Percentiles rank a stretch among this genome's conserved stretches.
Conservation (phyloP, 2,113 vertebrate genomes). For the Sorex araneus region DNA sequence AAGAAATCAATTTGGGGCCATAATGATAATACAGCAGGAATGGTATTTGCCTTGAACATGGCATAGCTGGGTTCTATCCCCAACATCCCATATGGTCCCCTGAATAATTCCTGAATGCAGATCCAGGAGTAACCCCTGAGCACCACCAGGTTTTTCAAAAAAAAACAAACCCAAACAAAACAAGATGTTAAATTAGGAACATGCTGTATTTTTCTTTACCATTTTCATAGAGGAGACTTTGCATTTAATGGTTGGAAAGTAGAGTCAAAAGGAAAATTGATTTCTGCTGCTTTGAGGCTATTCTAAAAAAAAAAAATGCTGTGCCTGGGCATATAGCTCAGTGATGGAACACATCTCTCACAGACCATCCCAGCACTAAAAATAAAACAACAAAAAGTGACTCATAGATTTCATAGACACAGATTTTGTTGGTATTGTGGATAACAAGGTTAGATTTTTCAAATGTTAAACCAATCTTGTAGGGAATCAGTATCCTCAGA, state of each 20-base stretch:
- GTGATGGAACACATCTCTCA: no score
- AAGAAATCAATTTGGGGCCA: neutral
- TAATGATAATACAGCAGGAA: no score
- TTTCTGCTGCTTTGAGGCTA: conserved; percentile 52
- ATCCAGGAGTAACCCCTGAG: no score
- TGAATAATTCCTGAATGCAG: no score
- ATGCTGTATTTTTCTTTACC: neutral
- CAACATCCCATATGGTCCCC: no score
- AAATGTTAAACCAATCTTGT: neutral
- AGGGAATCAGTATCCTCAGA: neutral
- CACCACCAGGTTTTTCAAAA: no score
- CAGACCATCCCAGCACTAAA: no score
- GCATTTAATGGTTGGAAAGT: neutral
- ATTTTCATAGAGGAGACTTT: neutral
- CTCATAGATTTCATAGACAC: neutral
- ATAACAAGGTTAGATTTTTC: neutral
- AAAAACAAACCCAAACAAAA: neutral
- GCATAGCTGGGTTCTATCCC: no score
- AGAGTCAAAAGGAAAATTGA: neutral
- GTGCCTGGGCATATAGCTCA: no score
- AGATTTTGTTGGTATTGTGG: neutral
- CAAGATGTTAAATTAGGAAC: neutral
- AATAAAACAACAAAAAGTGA: no score
- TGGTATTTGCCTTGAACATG: no score
- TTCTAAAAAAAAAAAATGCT: neutral